phyloP scores from a whole-genome alignment of 1,140 invertebrate genomes.

The Anastrepha obliqua region DNA sequence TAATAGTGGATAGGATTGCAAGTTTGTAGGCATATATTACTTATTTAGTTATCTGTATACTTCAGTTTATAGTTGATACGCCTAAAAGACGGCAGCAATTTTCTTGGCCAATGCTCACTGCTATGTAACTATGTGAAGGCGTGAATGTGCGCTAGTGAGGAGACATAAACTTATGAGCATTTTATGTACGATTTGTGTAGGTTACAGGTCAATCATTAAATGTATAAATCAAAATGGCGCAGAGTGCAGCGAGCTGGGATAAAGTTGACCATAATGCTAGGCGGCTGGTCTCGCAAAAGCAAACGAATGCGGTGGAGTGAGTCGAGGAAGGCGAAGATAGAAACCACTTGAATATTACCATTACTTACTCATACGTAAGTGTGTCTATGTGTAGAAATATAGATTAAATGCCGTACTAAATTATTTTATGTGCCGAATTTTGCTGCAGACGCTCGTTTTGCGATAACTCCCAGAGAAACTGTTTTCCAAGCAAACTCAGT shows the following conservation, averaged over 20 bases:
- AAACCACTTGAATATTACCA: not conserved
- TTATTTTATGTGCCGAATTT: not conserved
- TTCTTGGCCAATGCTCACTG: not conserved
- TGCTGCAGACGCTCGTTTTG: not conserved
- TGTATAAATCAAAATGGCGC: slow-evolving; percentile 36
- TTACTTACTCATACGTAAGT: not conserved
- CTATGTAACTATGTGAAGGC: not conserved
- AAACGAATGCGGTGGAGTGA: not conserved
- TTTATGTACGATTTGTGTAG: not conserved
- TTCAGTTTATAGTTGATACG: slow-evolving; percentile 31
- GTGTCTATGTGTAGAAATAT: not conserved
- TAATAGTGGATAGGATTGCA: not conserved
- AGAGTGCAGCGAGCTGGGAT: not conserved
- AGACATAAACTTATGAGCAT: not conserved
- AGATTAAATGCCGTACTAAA: not conserved
- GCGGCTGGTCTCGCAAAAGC: not conserved
- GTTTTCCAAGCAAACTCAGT: not conserved
- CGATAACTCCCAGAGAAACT: not conserved
- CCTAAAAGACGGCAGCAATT: slow-evolving; percentile 46
- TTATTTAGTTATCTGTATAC: not conserved
- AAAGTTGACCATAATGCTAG: not conserved
- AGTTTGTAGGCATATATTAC: not conserved
- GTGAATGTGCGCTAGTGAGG: not conserved
- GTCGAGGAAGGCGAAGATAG: not conserved
- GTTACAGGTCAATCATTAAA: slow-evolving; percentile 31